Evolutionary conservation across 2,113 vertebrate genomes (phyloP).

Genomic region (Delphinus delphis): DNA sequence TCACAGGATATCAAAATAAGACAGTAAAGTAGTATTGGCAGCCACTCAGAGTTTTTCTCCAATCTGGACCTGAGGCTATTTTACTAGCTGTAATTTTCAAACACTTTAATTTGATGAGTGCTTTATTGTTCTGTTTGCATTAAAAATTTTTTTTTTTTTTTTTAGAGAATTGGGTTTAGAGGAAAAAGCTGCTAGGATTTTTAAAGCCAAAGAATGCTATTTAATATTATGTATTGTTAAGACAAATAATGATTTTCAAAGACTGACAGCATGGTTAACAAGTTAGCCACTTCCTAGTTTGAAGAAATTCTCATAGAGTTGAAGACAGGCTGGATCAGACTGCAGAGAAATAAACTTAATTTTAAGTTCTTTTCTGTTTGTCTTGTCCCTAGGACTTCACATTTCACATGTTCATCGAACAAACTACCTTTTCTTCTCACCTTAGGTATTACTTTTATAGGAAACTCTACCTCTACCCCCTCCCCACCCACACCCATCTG

Average conservation of each 20-base stretch:
- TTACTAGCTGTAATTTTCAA: slow-evolving; percentile 11
- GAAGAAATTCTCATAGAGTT: neutral
- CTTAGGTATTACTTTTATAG: neutral
- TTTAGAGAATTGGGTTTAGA: neutral
- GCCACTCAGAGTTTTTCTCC: neutral
- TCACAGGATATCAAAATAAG: neutral
- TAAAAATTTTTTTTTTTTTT: neutral
- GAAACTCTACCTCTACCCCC: neutral
- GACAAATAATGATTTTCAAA: slow-evolving; percentile 33
- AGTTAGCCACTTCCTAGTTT: neutral
- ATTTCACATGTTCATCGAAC: neutral
- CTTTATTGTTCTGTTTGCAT: neutral
- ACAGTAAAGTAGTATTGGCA: neutral
- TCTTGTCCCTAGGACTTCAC: neutral
- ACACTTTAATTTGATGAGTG: neutral
- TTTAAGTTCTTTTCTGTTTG: slow-evolving; percentile 5
- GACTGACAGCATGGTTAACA: neutral
- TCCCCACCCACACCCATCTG: neutral
- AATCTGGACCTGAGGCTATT: neutral
- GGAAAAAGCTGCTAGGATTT: neutral
- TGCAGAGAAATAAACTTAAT: neutral
- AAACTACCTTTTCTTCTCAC: neutral
- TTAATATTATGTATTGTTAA: slow-evolving; percentile 14
- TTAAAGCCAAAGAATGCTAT: slow-evolving; percentile 9
- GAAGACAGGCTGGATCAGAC: neutral